Percentiles rank a stretch among this genome's conserved stretches.
phyloP scores from a whole-genome alignment of 1,140 invertebrate genomes.

The Physella acuta region DNA sequence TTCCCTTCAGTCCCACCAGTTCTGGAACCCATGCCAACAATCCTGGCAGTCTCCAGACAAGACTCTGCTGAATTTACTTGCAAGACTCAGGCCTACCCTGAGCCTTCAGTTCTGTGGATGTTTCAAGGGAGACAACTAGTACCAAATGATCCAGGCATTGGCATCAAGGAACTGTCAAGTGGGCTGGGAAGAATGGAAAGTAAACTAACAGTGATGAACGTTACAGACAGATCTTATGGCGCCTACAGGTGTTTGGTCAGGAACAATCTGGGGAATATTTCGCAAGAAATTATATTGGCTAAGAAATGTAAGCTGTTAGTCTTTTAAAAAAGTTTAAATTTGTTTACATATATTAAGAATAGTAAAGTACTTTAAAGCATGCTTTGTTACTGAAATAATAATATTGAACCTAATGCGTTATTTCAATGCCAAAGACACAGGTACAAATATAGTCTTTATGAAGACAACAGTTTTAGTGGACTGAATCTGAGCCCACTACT shows the following conservation, averaged over 20 bases:
- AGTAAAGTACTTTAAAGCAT: background rate
- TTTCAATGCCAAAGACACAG: too few species aligned
- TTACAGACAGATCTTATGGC: conserved; percentile 31
- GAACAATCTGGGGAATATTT: conserved; percentile 35
- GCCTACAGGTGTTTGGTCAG: conserved; percentile 37
- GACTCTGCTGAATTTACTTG: conserved; percentile 30
- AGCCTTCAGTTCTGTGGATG: conserved; percentile 38
- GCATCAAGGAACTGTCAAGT: background rate
- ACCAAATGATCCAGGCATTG: conserved; percentile 6
- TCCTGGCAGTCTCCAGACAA: conserved; percentile 32
- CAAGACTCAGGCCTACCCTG: conserved; percentile 35
- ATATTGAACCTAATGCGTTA: too few species aligned
- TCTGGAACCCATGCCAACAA: conserved; percentile 16
- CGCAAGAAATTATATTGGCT: conserved; percentile 25
- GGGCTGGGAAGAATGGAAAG: conserved; percentile 17
- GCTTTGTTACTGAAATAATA: too few species aligned
- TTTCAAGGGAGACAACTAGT: conserved; percentile 29
- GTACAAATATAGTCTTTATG: too few species aligned
- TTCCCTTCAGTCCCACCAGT: conserved; percentile 31
- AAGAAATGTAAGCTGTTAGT: conserved; percentile 27
- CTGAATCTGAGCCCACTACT: too few species aligned
- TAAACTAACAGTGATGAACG: conserved; percentile 22
- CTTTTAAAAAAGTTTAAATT: background rate
- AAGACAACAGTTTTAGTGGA: too few species aligned
- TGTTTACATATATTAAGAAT: too few species aligned